Evolutionary conservation across 2,888 invertebrate genomes (phyloP).

Genomic region (Clistopyga incitator): DNA sequence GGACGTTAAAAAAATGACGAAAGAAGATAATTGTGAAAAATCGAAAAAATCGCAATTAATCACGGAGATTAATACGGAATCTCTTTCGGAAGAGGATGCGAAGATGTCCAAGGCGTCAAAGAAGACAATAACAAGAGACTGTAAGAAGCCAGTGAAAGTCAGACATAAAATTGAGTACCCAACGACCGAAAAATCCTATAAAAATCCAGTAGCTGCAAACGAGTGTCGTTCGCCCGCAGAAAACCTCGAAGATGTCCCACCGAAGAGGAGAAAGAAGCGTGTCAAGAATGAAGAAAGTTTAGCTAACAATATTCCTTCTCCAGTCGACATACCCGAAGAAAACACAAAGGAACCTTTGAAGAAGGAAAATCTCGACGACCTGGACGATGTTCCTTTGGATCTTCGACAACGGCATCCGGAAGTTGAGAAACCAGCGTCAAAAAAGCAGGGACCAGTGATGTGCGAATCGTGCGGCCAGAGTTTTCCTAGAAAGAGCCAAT

Average conservation of each 20-base stretch:
- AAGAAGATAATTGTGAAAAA: neutral
- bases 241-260: neutral
- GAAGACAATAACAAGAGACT: neutral
- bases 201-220: neutral
- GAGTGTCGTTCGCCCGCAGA: neutral
- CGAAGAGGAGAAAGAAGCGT: neutral
- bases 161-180: too few relatives aligned
- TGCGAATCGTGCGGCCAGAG: conserved; percentile 67
- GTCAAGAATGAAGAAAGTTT: neutral
- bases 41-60: neutral
- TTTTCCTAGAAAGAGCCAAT: conserved; percentile 71
- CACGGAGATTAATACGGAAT: neutral
- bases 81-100: neutral
- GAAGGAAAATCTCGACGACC: neutral
- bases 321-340: neutral
- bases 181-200: neutral
- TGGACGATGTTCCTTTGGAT: neutral
- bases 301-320: neutral
- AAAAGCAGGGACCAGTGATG: conserved; percentile 7
- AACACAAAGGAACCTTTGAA: neutral
- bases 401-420: neutral
- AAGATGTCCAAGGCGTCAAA: neutral
- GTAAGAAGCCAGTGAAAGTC: neutral
- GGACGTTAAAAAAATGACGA: neutral
- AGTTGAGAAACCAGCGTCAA: neutral